These are phyloP conservation scores for Panzeria rudis DNA, from an alignment of 2,888 invertebrate genomes.

Conservation along the genomic window DNA sequence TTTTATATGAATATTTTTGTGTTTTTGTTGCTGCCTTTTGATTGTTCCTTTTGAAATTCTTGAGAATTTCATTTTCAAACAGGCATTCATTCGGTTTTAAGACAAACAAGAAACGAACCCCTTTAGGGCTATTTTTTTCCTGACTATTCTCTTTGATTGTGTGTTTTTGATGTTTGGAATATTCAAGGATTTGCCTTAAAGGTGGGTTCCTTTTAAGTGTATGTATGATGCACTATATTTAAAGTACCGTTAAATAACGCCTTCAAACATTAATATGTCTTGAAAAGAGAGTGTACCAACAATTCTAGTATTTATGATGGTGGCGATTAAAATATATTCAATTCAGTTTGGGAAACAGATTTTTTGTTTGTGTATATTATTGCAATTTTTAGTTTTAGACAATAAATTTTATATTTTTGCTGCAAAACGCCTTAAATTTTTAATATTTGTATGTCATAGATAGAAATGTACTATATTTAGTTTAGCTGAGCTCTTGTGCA, in stretches of 20 bases:
- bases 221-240: slow-evolving; percentile 23
- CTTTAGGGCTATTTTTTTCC: slow-evolving; percentile 39
- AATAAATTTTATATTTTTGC: neutral
- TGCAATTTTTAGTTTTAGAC: neutral
- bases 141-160: slow-evolving; percentile 30
- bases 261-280: slow-evolving; percentile 29
- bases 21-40: slow-evolving; percentile 74
- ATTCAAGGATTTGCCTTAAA: slow-evolving; percentile 34
- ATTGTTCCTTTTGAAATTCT: slow-evolving; percentile 53
- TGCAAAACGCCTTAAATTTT: neutral
- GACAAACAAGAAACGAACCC: slow-evolving; percentile 20
- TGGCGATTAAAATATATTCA: neutral
- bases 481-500: neutral
- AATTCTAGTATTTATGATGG: neutral
- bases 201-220: slow-evolving; percentile 20
- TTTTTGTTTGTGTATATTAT: neutral
- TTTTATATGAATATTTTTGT: neutral
- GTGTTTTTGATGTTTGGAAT: slow-evolving; percentile 42
- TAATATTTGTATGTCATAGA: neutral
- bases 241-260: slow-evolving; percentile 64
- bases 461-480: neutral
- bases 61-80: slow-evolving; percentile 56
- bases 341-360: neutral
- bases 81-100: slow-evolving; percentile 45
- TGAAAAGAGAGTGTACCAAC: neutral